These are phyloP conservation scores for Pampus argenteus DNA, from an alignment of 2,797 vertebrate genomes.

Conservation along the genomic window DNA sequence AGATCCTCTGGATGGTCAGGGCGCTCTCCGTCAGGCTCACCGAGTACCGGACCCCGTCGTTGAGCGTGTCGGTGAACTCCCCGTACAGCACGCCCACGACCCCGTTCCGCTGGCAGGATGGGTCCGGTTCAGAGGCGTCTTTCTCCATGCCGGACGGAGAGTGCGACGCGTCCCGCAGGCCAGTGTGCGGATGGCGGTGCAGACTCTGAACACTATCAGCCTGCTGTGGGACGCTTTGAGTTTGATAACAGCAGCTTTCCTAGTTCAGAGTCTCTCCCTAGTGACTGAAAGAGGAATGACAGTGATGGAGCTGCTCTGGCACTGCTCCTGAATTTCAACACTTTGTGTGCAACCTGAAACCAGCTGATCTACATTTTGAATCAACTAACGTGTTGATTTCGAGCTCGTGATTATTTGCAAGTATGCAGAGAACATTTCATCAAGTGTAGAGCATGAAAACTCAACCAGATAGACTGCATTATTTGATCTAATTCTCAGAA, in stretches of 20 bases:
- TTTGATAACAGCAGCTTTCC: slow-evolving; percentile 42
- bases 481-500: no score
- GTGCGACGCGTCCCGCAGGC: slow-evolving; percentile 73
- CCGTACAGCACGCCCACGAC: slow-evolving; percentile 76
- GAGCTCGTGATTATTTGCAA: no score
- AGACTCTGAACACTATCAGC: slow-evolving; percentile 54
- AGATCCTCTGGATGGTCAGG: slow-evolving; percentile 82
- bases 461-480: no score
- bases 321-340: not conserved
- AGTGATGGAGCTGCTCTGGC: slow-evolving; percentile 28
- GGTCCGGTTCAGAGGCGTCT: slow-evolving; percentile 64
- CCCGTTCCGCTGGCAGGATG: slow-evolving; percentile 71
- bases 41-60: slow-evolving; percentile 77
- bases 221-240: slow-evolving; percentile 71
- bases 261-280: slow-evolving; percentile 79
- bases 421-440: no score
- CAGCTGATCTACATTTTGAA: no score
- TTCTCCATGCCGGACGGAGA: slow-evolving; percentile 79
- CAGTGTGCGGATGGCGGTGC: slow-evolving; percentile 73
- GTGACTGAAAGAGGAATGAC: slow-evolving; percentile 74
- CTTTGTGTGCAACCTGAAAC: not conserved
- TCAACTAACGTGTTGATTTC: no score
- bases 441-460: no score
- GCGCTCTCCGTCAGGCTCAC: slow-evolving; percentile 84
- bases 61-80: slow-evolving; percentile 78